Base-by-base conservation (phyloP, 2,797 vertebrate genomes). In the Falco cherrug region DNA sequence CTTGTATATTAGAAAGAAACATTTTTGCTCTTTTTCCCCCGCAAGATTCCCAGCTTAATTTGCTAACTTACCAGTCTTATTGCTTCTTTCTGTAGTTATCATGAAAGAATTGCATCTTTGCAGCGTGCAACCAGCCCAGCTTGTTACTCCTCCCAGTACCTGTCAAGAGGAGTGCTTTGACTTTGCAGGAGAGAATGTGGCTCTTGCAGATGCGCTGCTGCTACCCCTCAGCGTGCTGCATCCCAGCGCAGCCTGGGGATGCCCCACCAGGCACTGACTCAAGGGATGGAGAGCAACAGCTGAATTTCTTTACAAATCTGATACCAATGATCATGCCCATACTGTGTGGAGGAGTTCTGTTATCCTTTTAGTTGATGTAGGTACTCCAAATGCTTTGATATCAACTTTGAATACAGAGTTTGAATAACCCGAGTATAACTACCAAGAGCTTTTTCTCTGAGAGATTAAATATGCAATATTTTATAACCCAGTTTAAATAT, bases 401-500 rank as follows among this genome's bases (percentile, higher is more conserved):
- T 41, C 10, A 6, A 35, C 50, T 94, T 43, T 39, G 45, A 73
- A 70, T 54, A 31, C 67, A 22, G 37, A 78, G 33, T 90, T 65
- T 21, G 29, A 89, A 19, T 61, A 91, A 60, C 28, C 25, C 6
- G 26, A 9, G 0, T 41, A 19, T 51, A 53, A 69, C 18, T 48
- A 81, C 39, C 8, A 63, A 21, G 26, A 94, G 43, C 13, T 45
- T 74, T 71, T 73, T 64, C 51, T 70, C 84, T 26, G 45, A 61
- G 67, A 87, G 24, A 89, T 90, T 90, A 95, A 95, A 96, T 82
- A 95, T 70, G 78, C 8, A 93, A 57, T 89, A 60, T 95, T 93
- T 90, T 93, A 95, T 86, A 96, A 95, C 84, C 70, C 81, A 88
- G 20, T 94, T 94, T 93, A 84, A 95, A 77, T 15, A 11, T 5